Evolutionary conservation across 53 echinoderm and acorn worm genomes (phyloP), one percentile per base, ranked within the genome.

Genomic region (Temnopleurus reevesii): DNA sequence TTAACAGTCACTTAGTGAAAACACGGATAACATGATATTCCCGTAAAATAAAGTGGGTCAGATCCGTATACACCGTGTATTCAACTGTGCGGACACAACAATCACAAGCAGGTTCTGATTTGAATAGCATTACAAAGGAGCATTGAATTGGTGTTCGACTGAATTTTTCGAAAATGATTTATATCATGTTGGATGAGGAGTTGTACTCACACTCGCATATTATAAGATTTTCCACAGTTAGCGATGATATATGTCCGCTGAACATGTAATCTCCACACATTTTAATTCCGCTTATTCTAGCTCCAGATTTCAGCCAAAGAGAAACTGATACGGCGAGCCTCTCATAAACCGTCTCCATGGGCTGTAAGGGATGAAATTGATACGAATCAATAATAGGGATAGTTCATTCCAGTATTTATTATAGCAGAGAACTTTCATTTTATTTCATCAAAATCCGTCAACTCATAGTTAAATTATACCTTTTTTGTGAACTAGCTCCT

Each of bases 261-360:
- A 83, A 83, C 83, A 83, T 83, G 56, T 83, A 83, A 9, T 83
- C 83, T 28, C 83, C 83, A 18, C 83, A 83, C 83, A 83, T 54
- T 55, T 55, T 53, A 8, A 55, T 83, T 7, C 83, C 83, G 19
- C 21, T 55, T 23, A 83, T 45, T 5, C 83, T 17, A 8, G 55
- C 54, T 0, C 83, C 83, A 19, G 55, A 35, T 23, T 83, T 53
- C 54, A 55, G 17, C 49, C 55, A 83, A 1, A 55, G 7, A 8
- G 83, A 53, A 35, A 83, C 31, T 21, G 83, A 4, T 2, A 83
- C 7, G 0, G 5, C 17, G 17, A 83, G 81, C 49, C 36, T 56
- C 24, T 83, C 21, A 35, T 51, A 53, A 8, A 35, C 4, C 5
- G 54, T 34, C 7, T 83, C 83, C 0, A 49, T 35, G 4, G 34